A percentile compares a stretch with the other conserved stretches of the same genome.
Evolutionary conservation across 2,797 vertebrate genomes (phyloP).

Genomic region (Spinus pinus): DNA sequence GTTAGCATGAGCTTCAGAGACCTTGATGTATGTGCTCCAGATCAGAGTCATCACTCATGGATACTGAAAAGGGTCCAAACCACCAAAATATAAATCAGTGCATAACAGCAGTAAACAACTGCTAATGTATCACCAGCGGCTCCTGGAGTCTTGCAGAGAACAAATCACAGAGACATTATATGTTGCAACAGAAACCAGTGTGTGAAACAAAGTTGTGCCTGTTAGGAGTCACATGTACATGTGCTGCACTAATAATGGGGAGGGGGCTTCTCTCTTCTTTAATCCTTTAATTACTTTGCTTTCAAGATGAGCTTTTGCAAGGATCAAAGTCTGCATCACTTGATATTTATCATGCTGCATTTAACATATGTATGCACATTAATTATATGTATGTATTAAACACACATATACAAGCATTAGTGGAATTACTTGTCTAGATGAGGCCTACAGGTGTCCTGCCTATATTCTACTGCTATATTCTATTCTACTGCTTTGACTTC

Average conservation of each 20-base stretch:
- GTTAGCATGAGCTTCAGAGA: background rate
- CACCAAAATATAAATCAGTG: background rate
- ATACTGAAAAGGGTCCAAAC: background rate
- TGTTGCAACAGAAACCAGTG: background rate
- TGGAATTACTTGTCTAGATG: background rate
- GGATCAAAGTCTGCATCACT: background rate
- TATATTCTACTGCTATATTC: too few relatives aligned
- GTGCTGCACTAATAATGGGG: background rate
- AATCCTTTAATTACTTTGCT: background rate
- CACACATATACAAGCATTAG: fast-evolving
- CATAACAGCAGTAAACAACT: background rate
- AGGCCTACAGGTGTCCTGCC: background rate
- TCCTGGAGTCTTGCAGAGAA: background rate
- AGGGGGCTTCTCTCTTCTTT: fast-evolving
- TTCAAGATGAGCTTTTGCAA: background rate
- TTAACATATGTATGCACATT: background rate
- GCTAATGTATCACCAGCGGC: background rate
- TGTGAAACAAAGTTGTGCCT: fast-evolving
- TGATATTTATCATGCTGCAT: background rate
- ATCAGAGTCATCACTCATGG: background rate
- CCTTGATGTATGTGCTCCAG: background rate
- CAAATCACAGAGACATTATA: background rate
- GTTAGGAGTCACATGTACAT: background rate
- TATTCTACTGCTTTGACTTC: too few relatives aligned
- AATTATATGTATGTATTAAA: background rate